phyloP scores from a whole-genome alignment of 2,113 vertebrate genomes.

The Anolis carolinensis region DNA sequence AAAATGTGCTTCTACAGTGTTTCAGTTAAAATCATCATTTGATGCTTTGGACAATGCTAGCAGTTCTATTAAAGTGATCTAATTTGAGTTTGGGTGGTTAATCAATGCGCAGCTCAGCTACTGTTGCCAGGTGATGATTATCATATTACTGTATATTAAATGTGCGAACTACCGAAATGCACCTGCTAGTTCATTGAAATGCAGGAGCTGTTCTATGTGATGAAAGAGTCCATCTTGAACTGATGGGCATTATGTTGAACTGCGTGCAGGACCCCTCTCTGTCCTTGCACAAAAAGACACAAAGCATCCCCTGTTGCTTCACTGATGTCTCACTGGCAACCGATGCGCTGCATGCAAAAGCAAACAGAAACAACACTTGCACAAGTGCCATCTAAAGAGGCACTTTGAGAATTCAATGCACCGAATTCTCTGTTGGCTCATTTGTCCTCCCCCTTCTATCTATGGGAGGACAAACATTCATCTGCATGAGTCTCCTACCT shows the following conservation, averaged over 20 bases:
- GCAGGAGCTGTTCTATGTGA: background rate
- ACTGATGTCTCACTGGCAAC: constrained; percentile 34
- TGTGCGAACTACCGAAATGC: background rate
- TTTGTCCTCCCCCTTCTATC: too few relatives aligned
- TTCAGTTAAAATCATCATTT: background rate
- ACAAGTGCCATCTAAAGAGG: constrained; percentile 25
- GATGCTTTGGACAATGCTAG: background rate
- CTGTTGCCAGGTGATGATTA: background rate
- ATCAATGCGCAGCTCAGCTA: background rate
- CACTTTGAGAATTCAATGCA: background rate
- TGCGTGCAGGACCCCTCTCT: constrained; percentile 69
- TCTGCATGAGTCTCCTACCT: constrained; percentile 29
- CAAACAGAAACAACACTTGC: background rate
- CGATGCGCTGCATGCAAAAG: background rate
- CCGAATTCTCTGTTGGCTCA: constrained; percentile 19
- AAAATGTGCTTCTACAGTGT: too few relatives aligned
- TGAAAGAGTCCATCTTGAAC: background rate
- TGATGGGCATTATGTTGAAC: constrained; percentile 25
- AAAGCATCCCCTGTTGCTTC: constrained; percentile 40
- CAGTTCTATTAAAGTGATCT: background rate
- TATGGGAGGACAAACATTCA: constrained; percentile 32
- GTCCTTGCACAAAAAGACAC: constrained; percentile 45
- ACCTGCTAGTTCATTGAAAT: background rate
- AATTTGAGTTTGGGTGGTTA: background rate
- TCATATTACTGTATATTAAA: background rate